Evolutionary conservation across 2,113 vertebrate species (phyloP), one percentile per base, ranked within the genome.

Genomic region (Proterorhinus semilunaris): DNA sequence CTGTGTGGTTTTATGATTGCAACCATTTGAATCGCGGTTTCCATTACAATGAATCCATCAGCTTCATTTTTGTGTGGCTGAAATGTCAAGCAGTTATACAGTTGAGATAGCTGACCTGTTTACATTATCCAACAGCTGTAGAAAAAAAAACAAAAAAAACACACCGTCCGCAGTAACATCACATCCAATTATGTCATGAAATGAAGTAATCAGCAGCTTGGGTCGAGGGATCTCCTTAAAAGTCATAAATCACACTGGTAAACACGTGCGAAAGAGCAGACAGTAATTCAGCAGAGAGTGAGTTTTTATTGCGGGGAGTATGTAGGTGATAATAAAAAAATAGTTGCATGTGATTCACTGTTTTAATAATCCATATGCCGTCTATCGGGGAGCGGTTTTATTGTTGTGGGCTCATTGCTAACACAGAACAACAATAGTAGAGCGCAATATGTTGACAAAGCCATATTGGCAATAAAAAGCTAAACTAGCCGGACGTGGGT

Each of bases 191-290:
- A n/a, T n/a, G n/a, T n/a, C n/a, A n/a, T n/a, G n/a, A n/a, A n/a
- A n/a, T n/a, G n/a, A n/a, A n/a, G n/a, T n/a, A n/a, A n/a, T 61
- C 58, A 61, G 58, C 42, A 44, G 58, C 58, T 4, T 43, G 36
- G 13, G 36, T 61, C 58, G 8, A 15, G 7, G 58, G 15, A 44
- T 61, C 4, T 15, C 58, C 12, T 61, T 61, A 61, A 61, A 43
- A 61, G 42, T 61, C 36, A 44, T 67, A 52, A 59, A 64, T 49
- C 67, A 57, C 21, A 1, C 5, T 8, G 11, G 57, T 5, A 59
- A 43, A 59, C 8, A 59, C 36, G 12, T 13, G 12, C 27, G 3
- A 58, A 36, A 44, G 36, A 48, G 8, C 16, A 61, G 50, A 45
- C 10, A 48, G 8, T 45, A 10, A 10, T 10, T 17, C 2, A 10